Conservation (phyloP, 2,797 vertebrate species). For the Channa striata region DNA sequence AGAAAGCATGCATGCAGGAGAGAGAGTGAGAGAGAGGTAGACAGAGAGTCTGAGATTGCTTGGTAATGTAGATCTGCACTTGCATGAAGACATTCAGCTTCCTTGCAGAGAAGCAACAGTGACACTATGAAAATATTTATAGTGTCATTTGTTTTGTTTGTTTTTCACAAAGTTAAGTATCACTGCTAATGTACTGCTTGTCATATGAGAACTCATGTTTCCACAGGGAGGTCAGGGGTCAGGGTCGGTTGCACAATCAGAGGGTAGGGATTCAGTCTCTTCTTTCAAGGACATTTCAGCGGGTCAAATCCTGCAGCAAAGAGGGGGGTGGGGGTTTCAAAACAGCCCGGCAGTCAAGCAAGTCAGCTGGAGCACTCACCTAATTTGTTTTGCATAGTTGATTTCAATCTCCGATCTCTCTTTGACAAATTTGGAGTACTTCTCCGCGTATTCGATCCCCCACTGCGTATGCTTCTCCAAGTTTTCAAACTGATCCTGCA, state of each 20-base stretch:
- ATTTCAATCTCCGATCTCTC: conserved; percentile 96
- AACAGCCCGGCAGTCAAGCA: neutral
- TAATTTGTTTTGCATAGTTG: conserved; percentile 99
- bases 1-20: conserved; percentile 32
- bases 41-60: too few relatives aligned
- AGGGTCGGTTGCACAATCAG: conserved; percentile 31
- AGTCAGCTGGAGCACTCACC: conserved; percentile 84
- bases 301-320: conserved; percentile 35
- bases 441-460: conserved; percentile 97
- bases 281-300: conserved; percentile 54
- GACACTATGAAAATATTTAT: neutral
- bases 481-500: conserved; percentile 99
- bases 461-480: conserved; percentile 98
- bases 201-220: conserved; percentile 9
- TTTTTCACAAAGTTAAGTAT: neutral
- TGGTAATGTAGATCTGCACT: conserved; percentile 1
- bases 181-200: neutral
- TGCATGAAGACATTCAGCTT: neutral
- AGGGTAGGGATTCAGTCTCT: conserved; percentile 29
- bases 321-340: neutral
- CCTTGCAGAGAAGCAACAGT: neutral
- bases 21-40: conserved; percentile 21
- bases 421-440: conserved; percentile 98
- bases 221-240: conserved; percentile 54
- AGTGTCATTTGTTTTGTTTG: neutral